Conservation (phyloP, 2,888 invertebrate genomes). For the Acanthopleura granulata region DNA sequence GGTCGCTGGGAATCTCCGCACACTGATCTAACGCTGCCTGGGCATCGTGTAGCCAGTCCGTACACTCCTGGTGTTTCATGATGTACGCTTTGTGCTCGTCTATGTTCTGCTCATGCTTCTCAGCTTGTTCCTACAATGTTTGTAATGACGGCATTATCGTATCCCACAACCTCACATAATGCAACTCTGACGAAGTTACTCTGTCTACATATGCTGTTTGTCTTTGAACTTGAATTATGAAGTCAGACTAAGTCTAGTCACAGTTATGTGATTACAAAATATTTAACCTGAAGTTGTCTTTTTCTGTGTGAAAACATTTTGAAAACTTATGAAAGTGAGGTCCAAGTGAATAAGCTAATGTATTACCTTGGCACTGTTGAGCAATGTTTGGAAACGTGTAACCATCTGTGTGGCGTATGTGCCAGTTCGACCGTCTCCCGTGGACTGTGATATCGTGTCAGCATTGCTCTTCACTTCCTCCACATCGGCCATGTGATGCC, state of each 20-base stretch:
- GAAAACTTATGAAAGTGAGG: too few species aligned
- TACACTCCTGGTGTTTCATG: constrained; percentile 77
- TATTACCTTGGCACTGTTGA: constrained; percentile 39
- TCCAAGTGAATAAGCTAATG: too few species aligned
- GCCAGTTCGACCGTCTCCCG: constrained; percentile 85
- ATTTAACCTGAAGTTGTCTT: too few species aligned
- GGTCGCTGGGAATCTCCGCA: constrained; percentile 88
- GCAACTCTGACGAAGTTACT: too few species aligned
- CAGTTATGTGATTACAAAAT: too few species aligned
- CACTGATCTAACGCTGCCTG: constrained; percentile 78
- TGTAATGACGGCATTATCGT: neutral
- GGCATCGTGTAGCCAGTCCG: constrained; percentile 81
- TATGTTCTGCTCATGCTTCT: constrained; percentile 86
- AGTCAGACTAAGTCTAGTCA: too few species aligned
- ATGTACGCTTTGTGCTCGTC: constrained; percentile 88
- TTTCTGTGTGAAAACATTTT: too few species aligned
- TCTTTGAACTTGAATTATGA: too few species aligned
- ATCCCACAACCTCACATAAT: too few species aligned
- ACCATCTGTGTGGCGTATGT: constrained; percentile 85
- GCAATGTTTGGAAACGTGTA: constrained; percentile 77
- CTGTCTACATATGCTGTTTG: too few species aligned
- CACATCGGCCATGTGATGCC: constrained; percentile 86
- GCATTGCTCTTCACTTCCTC: constrained; percentile 79
- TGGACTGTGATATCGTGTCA: constrained; percentile 80
- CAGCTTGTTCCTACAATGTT: constrained; percentile 79